Percentiles rank a stretch among this genome's conserved stretches.
These are phyloP conservation scores for Luidia sarsii DNA, from an alignment of 53 echinoderm and acorn worm genomes.

Conservation along the genomic window DNA sequence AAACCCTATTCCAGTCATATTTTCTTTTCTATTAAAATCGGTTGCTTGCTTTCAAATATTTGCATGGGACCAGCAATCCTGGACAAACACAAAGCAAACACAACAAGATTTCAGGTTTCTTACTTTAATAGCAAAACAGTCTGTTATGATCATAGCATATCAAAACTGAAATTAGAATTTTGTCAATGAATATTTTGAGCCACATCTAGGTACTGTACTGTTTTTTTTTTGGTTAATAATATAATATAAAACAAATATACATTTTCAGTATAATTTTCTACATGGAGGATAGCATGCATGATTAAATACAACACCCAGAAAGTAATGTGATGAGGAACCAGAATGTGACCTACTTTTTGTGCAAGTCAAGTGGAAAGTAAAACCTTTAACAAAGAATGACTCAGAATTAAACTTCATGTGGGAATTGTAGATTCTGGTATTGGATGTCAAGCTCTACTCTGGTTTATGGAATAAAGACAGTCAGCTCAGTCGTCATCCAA, in stretches of 20 bases:
- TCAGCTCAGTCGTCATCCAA: too few species aligned
- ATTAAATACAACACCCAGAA: background rate
- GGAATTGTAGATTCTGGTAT: too few species aligned
- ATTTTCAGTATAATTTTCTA: conserved; percentile 18
- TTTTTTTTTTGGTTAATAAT: background rate
- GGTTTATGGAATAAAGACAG: too few species aligned
- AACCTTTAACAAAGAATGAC: too few species aligned
- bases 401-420: too few species aligned
- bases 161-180: conserved; percentile 21
- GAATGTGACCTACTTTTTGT: background rate
- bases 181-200: background rate
- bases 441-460: too few species aligned
- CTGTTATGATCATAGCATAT: background rate
- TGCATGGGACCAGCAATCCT: too few species aligned
- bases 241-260: conserved; percentile 42
- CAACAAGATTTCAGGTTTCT: too few species aligned
- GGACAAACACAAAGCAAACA: too few species aligned
- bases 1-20: too few species aligned
- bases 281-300: background rate
- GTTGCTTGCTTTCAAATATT: too few species aligned
- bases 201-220: conserved; percentile 12
- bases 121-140: conserved; percentile 2
- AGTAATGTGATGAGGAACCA: background rate
- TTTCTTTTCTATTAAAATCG: too few species aligned
- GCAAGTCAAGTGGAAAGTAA: background rate